Conservation (phyloP, 92 coral and sea anemone species). For the Epizoanthus rinbou region DNA sequence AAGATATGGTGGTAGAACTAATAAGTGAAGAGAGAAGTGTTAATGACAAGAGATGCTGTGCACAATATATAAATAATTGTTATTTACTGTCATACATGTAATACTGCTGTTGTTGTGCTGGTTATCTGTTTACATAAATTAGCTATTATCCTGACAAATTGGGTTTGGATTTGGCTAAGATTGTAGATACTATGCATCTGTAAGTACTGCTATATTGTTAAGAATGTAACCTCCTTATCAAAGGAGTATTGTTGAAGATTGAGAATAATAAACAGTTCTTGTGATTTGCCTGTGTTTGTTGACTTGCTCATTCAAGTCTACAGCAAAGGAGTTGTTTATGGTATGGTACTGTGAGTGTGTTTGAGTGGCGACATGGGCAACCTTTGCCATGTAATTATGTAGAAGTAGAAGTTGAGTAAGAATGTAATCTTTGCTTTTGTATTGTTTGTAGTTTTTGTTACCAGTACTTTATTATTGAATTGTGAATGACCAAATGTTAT, state of each 20-base stretch:
- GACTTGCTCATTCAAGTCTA: constrained; percentile 26
- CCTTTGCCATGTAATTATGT: no score
- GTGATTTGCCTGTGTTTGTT: constrained; percentile 49
- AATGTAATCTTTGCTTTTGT: no score
- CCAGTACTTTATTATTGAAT: no score
- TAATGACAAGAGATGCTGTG: neutral
- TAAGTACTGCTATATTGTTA: neutral
- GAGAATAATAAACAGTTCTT: constrained; percentile 37
- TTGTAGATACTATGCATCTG: neutral
- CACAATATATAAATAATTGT: neutral
- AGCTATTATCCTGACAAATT: neutral
- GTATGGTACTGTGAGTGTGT: neutral
- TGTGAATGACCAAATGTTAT: no score
- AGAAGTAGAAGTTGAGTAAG: no score
- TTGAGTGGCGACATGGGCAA: no score
- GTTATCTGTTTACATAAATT: neutral
- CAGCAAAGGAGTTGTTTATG: constrained; percentile 1
- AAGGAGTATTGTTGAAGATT: constrained; percentile 23
- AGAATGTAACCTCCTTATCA: constrained; percentile 29
- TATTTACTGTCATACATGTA: neutral
- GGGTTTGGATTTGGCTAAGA: neutral
- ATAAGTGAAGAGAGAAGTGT: neutral
- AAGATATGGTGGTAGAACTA: constrained; percentile 1
- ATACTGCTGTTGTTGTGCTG: neutral
- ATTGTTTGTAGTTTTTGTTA: no score